Base-by-base conservation (phyloP, 2,113 vertebrate genomes). In the Manacus vitellinus region DNA sequence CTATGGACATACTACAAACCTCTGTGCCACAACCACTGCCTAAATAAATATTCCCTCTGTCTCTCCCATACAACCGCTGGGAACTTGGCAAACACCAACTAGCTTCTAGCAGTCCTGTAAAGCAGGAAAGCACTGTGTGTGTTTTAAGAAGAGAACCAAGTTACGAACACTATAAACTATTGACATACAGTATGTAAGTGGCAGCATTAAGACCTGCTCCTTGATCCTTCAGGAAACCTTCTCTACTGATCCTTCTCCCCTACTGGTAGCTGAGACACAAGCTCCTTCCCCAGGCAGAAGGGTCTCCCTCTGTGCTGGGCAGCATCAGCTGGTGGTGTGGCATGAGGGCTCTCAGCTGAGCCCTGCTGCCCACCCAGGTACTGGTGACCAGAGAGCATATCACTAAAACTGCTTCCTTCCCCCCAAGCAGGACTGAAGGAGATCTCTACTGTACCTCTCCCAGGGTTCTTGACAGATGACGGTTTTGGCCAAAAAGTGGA, bases 241-340 rank as follows among this genome's bases (percentile, higher is more conserved):
- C 25, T 43, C 59, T 39, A 41, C 5, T 12, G 7, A 51, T 61
- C 18, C 15, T 89, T 81, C 9, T 7, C 27, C 56, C 80, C 61
- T 41, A 8, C 46, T 55, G 18, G 37, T 27, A 44, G 54, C 44
- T 58, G 71, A 68, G 12, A 74, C 12, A 72, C 24, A 65, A 89
- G 41, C n/a, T 85, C 22, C 33, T 61, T 66, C 18, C 5, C 11
- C 10, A 47, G 5, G 43, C 21, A 85, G 72, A 80, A 62, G 33
- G 51, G 30, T 33, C 14, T 56, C 56, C 20, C 51, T 51, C 30
- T 0, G 0, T 71, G 41, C 14, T 1, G 5, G 24, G 74, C 22
- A 28, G 35, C 61, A 80, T 4, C 3, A 49, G 17, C 10, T 1
- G 9, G n/a, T 0, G 1, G 25, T n/a, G 25, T 28, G 31, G 21